phyloP scores from a whole-genome alignment of 2,113 vertebrate species.

The Etia nguti region DNA sequence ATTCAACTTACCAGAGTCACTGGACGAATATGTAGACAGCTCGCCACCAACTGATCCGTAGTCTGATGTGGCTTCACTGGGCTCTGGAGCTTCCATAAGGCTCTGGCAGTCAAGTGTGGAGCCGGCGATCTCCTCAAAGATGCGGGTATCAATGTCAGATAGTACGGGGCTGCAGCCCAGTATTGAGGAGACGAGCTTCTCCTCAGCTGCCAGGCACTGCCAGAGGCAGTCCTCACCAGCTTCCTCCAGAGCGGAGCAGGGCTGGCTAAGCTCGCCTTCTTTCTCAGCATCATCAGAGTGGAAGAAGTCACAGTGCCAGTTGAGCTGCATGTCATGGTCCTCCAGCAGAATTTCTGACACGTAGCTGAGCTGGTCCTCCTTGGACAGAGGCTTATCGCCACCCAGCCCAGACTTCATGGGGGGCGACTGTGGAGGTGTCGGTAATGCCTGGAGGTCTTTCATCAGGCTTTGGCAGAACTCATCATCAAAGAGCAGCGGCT shows the following conservation, averaged over 20 bases:
- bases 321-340: conserved; percentile 68
- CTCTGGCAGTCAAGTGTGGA: conserved; percentile 71
- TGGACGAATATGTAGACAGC: conserved; percentile 55
- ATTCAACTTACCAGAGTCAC: conserved; percentile 73
- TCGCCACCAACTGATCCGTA: conserved; percentile 67
- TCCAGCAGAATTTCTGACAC: conserved; percentile 75
- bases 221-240: conserved; percentile 66
- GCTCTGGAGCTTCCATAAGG: conserved; percentile 55
- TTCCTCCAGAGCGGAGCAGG: conserved; percentile 21
- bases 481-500: conserved; percentile 76
- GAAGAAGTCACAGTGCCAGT: conserved; percentile 67
- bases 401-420: conserved; percentile 51
- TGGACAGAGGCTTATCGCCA: conserved; percentile 58
- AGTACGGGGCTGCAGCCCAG: conserved; percentile 73
- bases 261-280: not conserved
- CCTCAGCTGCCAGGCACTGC: conserved; percentile 44
- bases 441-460: conserved; percentile 72
- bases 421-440: conserved; percentile 72
- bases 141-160: conserved; percentile 72
- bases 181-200: conserved; percentile 63
- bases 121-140: conserved; percentile 74
- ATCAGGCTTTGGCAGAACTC: conserved; percentile 73
- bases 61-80: conserved; percentile 65
- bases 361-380: conserved; percentile 75
- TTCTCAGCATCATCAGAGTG: not conserved